Evolutionary conservation across 1,140 invertebrate species (phyloP).

Genomic region (Drosophila nebulosa): DNA sequence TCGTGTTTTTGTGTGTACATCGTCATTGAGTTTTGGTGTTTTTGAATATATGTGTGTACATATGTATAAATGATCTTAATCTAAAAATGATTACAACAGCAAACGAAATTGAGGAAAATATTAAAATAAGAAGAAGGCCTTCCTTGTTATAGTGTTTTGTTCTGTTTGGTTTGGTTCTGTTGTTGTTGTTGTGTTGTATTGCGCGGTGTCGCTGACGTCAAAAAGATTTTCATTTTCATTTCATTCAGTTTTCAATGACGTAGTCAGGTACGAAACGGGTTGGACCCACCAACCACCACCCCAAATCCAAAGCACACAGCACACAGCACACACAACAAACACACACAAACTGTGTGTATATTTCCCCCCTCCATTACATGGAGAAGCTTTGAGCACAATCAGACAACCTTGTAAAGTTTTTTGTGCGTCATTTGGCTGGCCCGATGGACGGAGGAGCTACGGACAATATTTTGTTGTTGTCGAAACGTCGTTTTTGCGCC

Average conservation of each 20-base stretch:
- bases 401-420: constrained; percentile 13
- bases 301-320: not conserved
- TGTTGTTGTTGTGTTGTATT: no score
- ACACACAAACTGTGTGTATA: not conserved
- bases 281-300: not conserved
- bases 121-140: not conserved
- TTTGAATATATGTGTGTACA: no score
- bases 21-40: not conserved
- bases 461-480: not conserved
- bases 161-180: constrained; percentile 14
- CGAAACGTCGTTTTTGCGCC: not conserved
- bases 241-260: constrained; percentile 15
- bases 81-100: not conserved
- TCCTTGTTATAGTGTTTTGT: not conserved
- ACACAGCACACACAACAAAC: not conserved
- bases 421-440: not conserved
- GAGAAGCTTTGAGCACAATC: not conserved
- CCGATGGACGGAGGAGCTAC: not conserved
- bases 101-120: constrained; percentile 13
- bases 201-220: not conserved
- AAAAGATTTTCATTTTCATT: not conserved
- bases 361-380: constrained; percentile 4
- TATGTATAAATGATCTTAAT: constrained; percentile 12
- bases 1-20: not conserved
- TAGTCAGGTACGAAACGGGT: not conserved